Base-by-base conservation (phyloP, 2,797 vertebrate genomes). In the Sebastolobus alascanus region DNA sequence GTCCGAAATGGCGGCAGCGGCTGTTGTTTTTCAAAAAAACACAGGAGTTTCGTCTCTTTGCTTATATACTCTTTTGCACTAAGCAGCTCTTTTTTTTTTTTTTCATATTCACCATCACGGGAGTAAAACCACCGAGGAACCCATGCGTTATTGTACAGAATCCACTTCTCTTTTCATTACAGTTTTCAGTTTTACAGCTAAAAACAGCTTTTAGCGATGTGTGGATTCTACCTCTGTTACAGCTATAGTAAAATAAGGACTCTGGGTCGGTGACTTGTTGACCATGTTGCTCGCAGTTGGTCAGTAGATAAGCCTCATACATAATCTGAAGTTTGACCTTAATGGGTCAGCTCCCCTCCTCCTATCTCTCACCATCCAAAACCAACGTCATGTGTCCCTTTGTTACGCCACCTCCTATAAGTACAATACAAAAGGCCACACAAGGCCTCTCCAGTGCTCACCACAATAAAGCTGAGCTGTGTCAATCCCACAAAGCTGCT, bases 401-500 rank as follows among this genome's bases (percentile, higher is more conserved):
- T 86, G 81, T 90, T 87, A 70, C 73, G 12, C 83, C 86, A 90
- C 84, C 72, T 86, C 83, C 71, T 77, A 25, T 79, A 72, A 89
- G 73, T 46, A 78, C 80, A 79, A 90, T 54, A 82, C 84, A 80
- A 84, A 86, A 90, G 85, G 80, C 69, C 83, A 84, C 78, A 81
- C 80, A 82, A 88, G 90, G 88, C 85, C 84, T 77, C 75, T 83
- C 68, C 78, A 84, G 75, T 50, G 54, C 76, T 84, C 59, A 11
- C 71, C 73, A 81, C 82, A 79, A 85, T 82, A 68, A 75, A 77
- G 73, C 85, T 77, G 77, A 87, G 84, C 87, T 79, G 77, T 73
- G 85, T 79, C 86, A 75, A 85, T 87, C 84, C 88, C 83, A 88
- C 84, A 90, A 89, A 88, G 87, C 83, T 79, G 79, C 74, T 71